Conservation (phyloP, 1,140 invertebrate genomes). For the Trialeurodes vaporariorum region DNA sequence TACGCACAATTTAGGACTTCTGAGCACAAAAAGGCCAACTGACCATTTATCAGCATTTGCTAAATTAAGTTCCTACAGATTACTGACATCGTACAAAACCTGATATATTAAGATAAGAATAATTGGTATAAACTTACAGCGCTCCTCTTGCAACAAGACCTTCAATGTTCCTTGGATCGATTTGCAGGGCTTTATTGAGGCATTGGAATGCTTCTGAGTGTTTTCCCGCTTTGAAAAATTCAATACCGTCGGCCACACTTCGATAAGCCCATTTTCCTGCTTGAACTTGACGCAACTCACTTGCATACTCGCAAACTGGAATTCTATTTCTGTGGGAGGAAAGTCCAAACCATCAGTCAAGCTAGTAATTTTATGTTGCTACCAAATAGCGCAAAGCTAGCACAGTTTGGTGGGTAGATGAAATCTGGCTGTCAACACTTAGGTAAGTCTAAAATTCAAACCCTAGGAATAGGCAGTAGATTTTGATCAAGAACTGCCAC, state of each 20-base stretch:
- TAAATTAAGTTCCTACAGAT: too few relatives aligned
- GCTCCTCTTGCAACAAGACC: slow-evolving; percentile 86
- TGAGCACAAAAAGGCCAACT: too few relatives aligned
- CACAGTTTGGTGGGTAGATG: not conserved
- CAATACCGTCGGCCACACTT: slow-evolving; percentile 83
- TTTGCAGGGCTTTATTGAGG: slow-evolving; percentile 82
- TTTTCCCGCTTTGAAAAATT: slow-evolving; percentile 81
- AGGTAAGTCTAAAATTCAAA: too few relatives aligned
- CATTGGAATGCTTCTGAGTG: slow-evolving; percentile 89
- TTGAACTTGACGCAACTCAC: slow-evolving; percentile 72
- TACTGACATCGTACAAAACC: too few relatives aligned
- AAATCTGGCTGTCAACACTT: not conserved
- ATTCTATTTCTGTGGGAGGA: slow-evolving; percentile 51
- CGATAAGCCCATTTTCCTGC: slow-evolving; percentile 86
- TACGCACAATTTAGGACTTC: too few relatives aligned
- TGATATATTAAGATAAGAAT: too few relatives aligned
- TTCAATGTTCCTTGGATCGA: slow-evolving; percentile 87
- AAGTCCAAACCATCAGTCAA: slow-evolving; percentile 14
- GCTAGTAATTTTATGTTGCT: slow-evolving; percentile 10
- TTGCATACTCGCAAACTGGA: slow-evolving; percentile 64
- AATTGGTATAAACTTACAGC: too few relatives aligned
- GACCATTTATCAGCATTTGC: too few relatives aligned
- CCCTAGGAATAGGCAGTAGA: too few relatives aligned
- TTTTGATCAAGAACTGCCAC: too few relatives aligned
- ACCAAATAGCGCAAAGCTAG: not conserved